Evolutionary conservation across 2,888 invertebrate genomes (phyloP), one percentile per base, ranked within the genome.

Genomic region (Chrysomela aeneicollis): DNA sequence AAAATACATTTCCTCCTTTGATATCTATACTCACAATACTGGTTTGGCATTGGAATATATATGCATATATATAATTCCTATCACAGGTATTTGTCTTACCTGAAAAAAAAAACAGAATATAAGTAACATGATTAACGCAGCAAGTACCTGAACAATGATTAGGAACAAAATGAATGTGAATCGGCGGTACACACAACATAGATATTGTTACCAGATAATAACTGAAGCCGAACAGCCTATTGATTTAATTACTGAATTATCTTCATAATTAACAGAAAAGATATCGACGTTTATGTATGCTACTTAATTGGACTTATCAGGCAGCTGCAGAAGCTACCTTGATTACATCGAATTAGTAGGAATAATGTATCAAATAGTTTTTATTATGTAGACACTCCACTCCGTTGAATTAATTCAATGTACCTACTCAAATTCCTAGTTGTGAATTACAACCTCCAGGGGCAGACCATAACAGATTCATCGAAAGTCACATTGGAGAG

Each of bases 21-120:
- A 26, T 26, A 26, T 26, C 26, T 26, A 26, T 59, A 59, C 30
- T 59, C 50, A 50, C 58, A 46, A 15, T 42, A 3, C 9, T 6
- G 42, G 42, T 42, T 42, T 6, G 15, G 1, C 15, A 42, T 42
- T 15, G 15, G 42, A 4, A 15, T 15, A 35, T 6, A 12, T 42
- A 42, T 15, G 4, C 26, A n/a, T n/a, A n/a, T 26, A 26, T 3
- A 26, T 26, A 3, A 42, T 42, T 42, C n/a, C 15, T 35, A 42
- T 3, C 3, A 12, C 1, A 42, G 3, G n/a, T 42, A 15, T 6
- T n/a, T 42, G 9, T 12, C 42, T 42, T 15, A 42, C 42, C 42
- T 42, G 42, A 2, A 42, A 42, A n/a, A 42, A 42, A 35, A 42
- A 42, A 42, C 4, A 15, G 6, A 42, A 15, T 8, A 42, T 42